These are phyloP conservation scores for Urocynchramus pylzowi DNA, from an alignment of 2,113 vertebrate genomes.

Conservation along the genomic window DNA sequence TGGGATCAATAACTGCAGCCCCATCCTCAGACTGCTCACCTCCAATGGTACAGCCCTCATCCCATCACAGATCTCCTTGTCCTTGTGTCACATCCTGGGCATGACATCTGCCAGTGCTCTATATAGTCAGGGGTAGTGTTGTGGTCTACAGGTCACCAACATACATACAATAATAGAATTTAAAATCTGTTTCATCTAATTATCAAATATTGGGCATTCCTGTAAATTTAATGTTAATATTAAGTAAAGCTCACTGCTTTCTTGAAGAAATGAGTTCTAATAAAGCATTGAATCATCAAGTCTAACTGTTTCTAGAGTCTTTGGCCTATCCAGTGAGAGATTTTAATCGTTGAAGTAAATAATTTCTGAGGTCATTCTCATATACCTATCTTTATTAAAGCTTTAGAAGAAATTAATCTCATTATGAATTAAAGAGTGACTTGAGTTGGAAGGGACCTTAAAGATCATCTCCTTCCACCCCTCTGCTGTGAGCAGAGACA, in stretches of 20 bases:
- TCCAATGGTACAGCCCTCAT: not conserved
- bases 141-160: not conserved
- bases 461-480: not conserved
- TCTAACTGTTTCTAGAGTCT: not conserved
- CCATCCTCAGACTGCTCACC: not conserved
- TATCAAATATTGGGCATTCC: not conserved
- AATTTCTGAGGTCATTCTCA: not conserved
- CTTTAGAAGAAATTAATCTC: not conserved
- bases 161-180: not conserved
- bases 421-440: not conserved
- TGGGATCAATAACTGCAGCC: not conserved
- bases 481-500: not conserved
- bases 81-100: not conserved
- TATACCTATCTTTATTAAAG: not conserved
- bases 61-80: not conserved
- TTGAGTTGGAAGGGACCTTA: not conserved
- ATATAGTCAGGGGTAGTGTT: not conserved
- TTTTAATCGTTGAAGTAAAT: not conserved
- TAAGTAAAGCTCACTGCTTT: not conserved
- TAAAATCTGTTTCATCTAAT: not conserved
- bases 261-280: not conserved
- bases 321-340: not conserved
- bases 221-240: not conserved
- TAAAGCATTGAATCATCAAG: not conserved
- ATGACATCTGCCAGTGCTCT: not conserved